A percentile compares a stretch with the other conserved stretches of the same genome.
Evolutionary conservation across 2,797 vertebrate genomes (phyloP).

Genomic region (Amblyraja radiata): DNA sequence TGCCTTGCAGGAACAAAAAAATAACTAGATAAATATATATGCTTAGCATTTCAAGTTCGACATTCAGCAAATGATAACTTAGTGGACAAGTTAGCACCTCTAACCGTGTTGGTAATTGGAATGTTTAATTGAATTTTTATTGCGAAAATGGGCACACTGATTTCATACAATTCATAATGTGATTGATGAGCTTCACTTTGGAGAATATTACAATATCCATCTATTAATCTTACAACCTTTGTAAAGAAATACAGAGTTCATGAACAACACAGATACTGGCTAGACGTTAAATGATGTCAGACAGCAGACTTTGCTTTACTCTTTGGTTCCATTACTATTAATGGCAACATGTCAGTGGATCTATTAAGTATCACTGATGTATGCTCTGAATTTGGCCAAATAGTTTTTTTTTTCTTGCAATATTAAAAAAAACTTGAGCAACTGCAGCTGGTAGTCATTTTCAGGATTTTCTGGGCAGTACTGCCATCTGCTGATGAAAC

Average conservation of each 20-base stretch:
- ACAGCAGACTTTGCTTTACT: conserved; percentile 29
- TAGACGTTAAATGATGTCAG: conserved; percentile 34
- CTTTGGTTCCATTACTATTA: conserved; percentile 38
- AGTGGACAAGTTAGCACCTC: neutral
- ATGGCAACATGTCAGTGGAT: conserved; percentile 37
- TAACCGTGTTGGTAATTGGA: neutral
- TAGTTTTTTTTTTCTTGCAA: neutral
- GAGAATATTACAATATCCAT: conserved; percentile 8
- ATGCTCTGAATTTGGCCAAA: conserved; percentile 35
- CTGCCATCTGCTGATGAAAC: neutral
- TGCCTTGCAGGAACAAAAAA: neutral
- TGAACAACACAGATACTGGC: conserved; percentile 34
- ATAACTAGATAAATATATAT: neutral
- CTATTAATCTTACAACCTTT: conserved; percentile 21
- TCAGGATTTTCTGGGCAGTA: neutral
- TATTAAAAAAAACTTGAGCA: conserved; percentile 27
- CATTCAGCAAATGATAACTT: neutral
- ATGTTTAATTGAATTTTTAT: neutral
- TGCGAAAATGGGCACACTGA: neutral
- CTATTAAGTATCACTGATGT: conserved; percentile 36
- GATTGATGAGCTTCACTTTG: neutral
- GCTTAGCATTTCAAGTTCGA: neutral
- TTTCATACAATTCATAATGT: neutral
- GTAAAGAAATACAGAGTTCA: neutral
- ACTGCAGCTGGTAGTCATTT: conserved; percentile 16